Conservation (phyloP, 1,140 invertebrate genomes). For the Zaprionus davidi region DNA sequence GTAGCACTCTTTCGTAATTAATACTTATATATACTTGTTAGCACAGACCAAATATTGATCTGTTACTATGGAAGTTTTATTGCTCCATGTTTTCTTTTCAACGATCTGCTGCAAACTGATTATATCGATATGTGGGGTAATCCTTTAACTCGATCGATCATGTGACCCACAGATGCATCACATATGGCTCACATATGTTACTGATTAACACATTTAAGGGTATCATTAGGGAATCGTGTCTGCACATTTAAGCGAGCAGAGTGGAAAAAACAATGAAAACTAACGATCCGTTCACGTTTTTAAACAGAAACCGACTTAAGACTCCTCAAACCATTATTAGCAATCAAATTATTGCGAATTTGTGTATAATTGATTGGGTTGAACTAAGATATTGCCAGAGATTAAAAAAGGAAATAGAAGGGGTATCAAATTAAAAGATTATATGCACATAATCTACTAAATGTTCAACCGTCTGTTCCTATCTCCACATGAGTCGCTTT, state of each 20-base stretch:
- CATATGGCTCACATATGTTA: background rate
- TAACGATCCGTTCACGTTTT: constrained; percentile 25
- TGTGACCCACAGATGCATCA: constrained; percentile 51
- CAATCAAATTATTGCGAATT: constrained; percentile 26
- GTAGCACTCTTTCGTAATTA: constrained; percentile 2
- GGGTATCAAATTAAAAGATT: background rate
- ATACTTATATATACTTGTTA: background rate
- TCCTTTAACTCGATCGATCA: constrained; percentile 37
- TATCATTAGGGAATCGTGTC: constrained; percentile 53
- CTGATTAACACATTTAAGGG: constrained; percentile 59
- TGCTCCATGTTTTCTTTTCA: constrained; percentile 1
- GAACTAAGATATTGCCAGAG: background rate
- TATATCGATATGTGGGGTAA: constrained; percentile 5
- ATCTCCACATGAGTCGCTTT: constrained; percentile 14
- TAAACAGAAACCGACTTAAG: constrained; percentile 1
- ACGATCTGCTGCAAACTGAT: constrained; percentile 4
- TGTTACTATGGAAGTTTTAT: background rate
- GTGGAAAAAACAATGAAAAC: constrained; percentile 35
- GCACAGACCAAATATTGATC: background rate
- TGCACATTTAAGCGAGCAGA: constrained; percentile 41
- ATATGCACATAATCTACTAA: background rate
- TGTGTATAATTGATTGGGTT: constrained; percentile 23
- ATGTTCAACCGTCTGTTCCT: constrained; percentile 3
- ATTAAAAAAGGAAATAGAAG: background rate
- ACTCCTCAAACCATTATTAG: constrained; percentile 1